Evolutionary conservation across 2,797 vertebrate genomes (phyloP), one percentile per base, ranked within the genome.

Genomic region (Ateles fusciceps): DNA sequence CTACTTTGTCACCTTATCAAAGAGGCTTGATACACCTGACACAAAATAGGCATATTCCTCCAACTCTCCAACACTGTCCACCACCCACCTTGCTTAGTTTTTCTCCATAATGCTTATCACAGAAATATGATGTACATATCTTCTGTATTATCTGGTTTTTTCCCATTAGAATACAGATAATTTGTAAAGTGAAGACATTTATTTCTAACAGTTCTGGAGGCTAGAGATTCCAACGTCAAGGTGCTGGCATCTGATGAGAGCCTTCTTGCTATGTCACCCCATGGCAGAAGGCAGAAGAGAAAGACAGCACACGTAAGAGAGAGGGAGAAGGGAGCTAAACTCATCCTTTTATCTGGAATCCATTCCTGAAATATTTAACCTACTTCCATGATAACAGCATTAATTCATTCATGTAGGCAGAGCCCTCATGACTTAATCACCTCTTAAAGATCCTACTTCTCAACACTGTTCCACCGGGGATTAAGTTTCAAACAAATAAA

Each of bases 1-100:
- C 64, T 94, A 42, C 48, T 81, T 84, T 94, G 72, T 90, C 46
- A 55, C 42, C 28, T 90, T 94, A 80, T 64, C 87, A 57, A 84
- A 42, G 52, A 94, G n/a, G 30, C 4, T 39, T 97, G 19, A 22
- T 55, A 55, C 42, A 61, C 19, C 39, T 87, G 55, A 46, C 42
- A 90, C 52, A 87, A 79, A 64, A 59, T 1, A 44, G 28, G 21
- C 8, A 91, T 85, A 81, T 8, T n/a, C 22, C 4, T 89, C 55
- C 46, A 42, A 36, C 10, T 85, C 55, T 80, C 46, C 22, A 94
- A 68, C 33, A 93, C 33, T 78, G 22, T 55, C 46, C n/a, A 33
- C 21, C n/a, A 33, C 14, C 22, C 15, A 39, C 5, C 52, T 95
- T 78, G 46, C 52, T 87, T 61, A 84, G 24, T 91, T 95, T 90